These are phyloP conservation scores for Protophormia terraenovae DNA, from an alignment of 2,888 invertebrate genomes.

Conservation along the genomic window DNA sequence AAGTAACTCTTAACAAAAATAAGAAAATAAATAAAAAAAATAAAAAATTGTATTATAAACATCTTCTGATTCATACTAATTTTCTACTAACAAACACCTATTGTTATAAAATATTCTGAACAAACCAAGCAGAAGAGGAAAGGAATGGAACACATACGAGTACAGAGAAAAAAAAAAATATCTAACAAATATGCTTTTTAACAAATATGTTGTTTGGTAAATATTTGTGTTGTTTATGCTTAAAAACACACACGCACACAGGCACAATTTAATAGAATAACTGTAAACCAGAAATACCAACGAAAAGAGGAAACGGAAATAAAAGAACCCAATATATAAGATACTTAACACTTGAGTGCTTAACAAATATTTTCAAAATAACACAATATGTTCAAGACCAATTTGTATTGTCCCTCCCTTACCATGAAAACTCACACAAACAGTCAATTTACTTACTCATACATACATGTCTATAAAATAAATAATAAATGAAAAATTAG, in stretches of 20 bases:
- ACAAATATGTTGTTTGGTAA: conserved; percentile 26
- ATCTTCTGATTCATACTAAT: conserved; percentile 14
- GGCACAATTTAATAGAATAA: background rate
- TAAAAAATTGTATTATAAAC: background rate
- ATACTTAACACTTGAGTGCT: conserved; percentile 55
- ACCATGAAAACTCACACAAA: background rate
- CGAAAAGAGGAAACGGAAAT: conserved; percentile 14
- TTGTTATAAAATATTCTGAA: background rate
- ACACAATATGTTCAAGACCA: conserved; percentile 44
- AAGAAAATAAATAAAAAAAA: background rate
- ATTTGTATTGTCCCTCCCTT: conserved; percentile 34
- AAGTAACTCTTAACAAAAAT: background rate
- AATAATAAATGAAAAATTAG: background rate
- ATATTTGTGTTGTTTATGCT: conserved; percentile 19
- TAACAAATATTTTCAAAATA: conserved; percentile 54
- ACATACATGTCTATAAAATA: background rate
- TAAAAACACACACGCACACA: background rate
- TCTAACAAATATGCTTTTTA: conserved; percentile 22
- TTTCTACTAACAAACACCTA: conserved; percentile 11
- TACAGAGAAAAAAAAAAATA: too few relatives aligned
- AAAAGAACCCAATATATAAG: conserved; percentile 26
- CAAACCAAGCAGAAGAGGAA: background rate
- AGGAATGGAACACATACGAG: too few relatives aligned
- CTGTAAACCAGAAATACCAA: conserved; percentile 3
- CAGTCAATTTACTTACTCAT: background rate